Base-by-base conservation (phyloP, 2,888 invertebrate genomes). In the Agriopis aurantiaria region DNA sequence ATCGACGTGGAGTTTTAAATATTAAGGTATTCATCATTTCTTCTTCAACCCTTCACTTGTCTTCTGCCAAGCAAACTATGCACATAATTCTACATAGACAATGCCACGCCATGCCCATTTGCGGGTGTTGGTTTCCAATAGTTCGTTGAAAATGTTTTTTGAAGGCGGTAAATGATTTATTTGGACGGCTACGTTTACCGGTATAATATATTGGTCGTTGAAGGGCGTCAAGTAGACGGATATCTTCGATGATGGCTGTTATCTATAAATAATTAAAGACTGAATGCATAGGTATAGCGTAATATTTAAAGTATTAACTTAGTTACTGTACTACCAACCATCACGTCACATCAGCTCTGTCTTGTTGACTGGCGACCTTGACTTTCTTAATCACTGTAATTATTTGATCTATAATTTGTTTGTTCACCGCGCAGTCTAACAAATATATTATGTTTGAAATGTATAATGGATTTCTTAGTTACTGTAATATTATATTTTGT, bases 281-380 rank as follows among this genome's bases (percentile, higher is more conserved):
- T 93, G 93, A 93, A 76, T 89, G 92, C 84, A 89, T 93, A 93
- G 92, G 86, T 91, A 91, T 93, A 92, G 89, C 74, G 72, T 92
- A 90, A 91, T 91, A 90, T 89, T 90, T 87, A 90, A 91, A 90
- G 88, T 89, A 90, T 90, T 89, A 85, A 86, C 84, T 84, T 88
- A 89, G 86, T 82, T 84, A 84, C 86, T 86, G 82, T 86, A 82
- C 86, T 88, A 86, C 86, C 77, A 77, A 87, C 85, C 88, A 90
- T 88, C 90, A 89, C 87, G 83, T 79, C 86, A 83, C 80, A 83
- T 82, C 81, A 78, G 83, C 80, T 33, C 33, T 33, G 84, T 87
- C 85, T 86, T 84, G 79, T 85, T 83, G 77, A 81, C 78, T 79
- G 78, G 76, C 78, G 77, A 78, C 74, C 72, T 71, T 51, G n/a